These are phyloP conservation scores for Siniperca chuatsi DNA, from an alignment of 2,113 vertebrate genomes.

Conservation along the genomic window DNA sequence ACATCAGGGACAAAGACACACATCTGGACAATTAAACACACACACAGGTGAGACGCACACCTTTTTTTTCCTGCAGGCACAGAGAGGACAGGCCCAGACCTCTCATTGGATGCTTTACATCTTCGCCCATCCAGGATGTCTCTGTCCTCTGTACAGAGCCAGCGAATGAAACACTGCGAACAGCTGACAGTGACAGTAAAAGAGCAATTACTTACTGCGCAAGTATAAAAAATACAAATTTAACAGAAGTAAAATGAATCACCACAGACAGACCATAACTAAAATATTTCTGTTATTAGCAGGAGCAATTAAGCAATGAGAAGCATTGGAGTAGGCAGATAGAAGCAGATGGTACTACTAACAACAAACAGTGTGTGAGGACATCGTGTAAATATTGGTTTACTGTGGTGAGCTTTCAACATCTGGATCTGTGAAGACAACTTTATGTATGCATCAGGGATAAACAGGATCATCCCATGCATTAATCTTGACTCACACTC, in stretches of 20 bases:
- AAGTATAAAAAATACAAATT: neutral
- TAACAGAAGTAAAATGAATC: slow-evolving; percentile 29
- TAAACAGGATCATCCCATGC: slow-evolving; percentile 57
- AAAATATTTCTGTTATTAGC: slow-evolving; percentile 51
- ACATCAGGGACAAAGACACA: neutral
- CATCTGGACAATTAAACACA: neutral
- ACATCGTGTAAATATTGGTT: slow-evolving; percentile 41
- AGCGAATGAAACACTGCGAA: slow-evolving; percentile 87
- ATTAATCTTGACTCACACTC: slow-evolving; percentile 40
- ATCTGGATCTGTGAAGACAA: slow-evolving; percentile 53
- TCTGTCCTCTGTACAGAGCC: slow-evolving; percentile 80
- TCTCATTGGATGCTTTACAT: slow-evolving; percentile 72
- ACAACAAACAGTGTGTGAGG: slow-evolving; percentile 38
- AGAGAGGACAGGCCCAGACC: slow-evolving; percentile 77
- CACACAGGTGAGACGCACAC: slow-evolving; percentile 67
- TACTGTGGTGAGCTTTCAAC: slow-evolving; percentile 37
- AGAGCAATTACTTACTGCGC: slow-evolving; percentile 45
- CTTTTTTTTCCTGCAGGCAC: slow-evolving; percentile 89
- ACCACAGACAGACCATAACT: slow-evolving; percentile 36
- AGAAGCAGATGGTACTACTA: slow-evolving; percentile 61
- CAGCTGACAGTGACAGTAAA: slow-evolving; percentile 77
- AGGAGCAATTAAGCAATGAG: slow-evolving; percentile 60
- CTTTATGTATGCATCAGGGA: slow-evolving; percentile 36
- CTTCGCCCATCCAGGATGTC: slow-evolving; percentile 85
- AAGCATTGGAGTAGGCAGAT: slow-evolving; percentile 50